Evolutionary conservation across 2,888 invertebrate species (phyloP).

Genomic region (Baccha elongata): DNA sequence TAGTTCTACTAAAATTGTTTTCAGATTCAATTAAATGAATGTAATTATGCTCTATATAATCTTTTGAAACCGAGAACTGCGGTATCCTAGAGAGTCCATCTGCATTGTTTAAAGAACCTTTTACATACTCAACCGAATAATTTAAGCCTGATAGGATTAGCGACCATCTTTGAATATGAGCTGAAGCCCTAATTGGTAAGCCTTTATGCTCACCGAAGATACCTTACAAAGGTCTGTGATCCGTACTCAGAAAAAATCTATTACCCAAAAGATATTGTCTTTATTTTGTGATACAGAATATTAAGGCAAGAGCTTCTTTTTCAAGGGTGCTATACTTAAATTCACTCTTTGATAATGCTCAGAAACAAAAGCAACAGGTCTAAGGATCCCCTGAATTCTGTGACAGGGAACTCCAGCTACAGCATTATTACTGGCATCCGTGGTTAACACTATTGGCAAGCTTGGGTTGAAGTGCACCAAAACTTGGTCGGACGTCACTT

Average conservation of each 20-base stretch:
- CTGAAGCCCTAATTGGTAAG: conserved; percentile 60
- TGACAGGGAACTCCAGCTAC: conserved; percentile 34
- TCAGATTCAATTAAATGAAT: conserved; percentile 48
- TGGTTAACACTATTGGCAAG: conserved; percentile 30
- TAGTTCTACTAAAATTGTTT: conserved; percentile 13
- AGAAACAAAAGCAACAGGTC: conserved; percentile 29
- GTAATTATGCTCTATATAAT: conserved; percentile 35
- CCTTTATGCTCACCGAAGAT: conserved; percentile 65
- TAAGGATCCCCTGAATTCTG: conserved; percentile 12
- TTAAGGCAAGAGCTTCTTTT: conserved; percentile 45
- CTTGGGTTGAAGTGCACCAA: conserved; percentile 32
- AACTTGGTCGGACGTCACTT: conserved; percentile 15
- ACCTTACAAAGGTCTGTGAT: conserved; percentile 57
- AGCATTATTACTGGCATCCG: conserved; percentile 34
- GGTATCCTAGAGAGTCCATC: conserved; percentile 27
- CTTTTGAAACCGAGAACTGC: neutral
- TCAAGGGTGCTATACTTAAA: conserved; percentile 16
- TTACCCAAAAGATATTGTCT: conserved; percentile 62
- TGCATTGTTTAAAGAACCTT: conserved; percentile 14
- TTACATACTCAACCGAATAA: conserved; percentile 28
- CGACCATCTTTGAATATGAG: conserved; percentile 38
- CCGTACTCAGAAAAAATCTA: conserved; percentile 54
- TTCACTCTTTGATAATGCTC: conserved; percentile 35
- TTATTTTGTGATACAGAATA: conserved; percentile 65
- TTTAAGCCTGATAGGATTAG: conserved; percentile 29